Conservation (phyloP, 2,113 vertebrate species). For the Barbus barbus region DNA sequence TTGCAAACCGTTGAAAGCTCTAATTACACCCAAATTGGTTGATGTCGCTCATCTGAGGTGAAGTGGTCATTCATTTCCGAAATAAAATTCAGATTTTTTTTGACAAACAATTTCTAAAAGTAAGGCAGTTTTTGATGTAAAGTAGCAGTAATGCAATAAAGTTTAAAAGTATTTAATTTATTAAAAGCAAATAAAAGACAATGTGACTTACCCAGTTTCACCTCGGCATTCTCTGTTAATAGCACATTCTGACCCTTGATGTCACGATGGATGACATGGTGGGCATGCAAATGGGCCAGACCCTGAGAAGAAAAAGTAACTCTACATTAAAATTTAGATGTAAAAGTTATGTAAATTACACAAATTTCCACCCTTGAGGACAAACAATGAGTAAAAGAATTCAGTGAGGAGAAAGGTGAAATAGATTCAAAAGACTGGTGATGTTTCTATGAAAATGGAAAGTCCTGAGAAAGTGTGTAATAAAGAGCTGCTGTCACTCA, state of each 20-base stretch:
- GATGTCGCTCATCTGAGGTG: no score
- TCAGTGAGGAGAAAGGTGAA: no score
- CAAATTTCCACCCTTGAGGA: no score
- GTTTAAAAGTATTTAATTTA: background rate
- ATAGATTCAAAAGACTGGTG: no score
- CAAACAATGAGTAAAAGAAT: no score
- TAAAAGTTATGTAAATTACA: background rate
- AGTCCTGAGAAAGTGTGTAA: no score
- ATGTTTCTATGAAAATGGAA: no score
- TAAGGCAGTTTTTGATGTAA: background rate
- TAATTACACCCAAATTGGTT: no score
- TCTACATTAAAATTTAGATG: background rate
- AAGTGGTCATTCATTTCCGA: no score
- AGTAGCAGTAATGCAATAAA: background rate
- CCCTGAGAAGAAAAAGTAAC: background rate
- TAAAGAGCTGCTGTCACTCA: no score
- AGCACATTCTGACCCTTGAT: background rate
- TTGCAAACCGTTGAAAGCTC: no score
- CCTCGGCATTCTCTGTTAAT: background rate
- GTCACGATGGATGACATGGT: background rate
- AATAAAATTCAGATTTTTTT: background rate
- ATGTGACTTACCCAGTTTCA: background rate
- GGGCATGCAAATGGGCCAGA: background rate
- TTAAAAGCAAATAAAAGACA: background rate
- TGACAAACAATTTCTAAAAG: background rate